Base-by-base conservation (phyloP, 2,888 invertebrate species). In the Thumatha senex region DNA sequence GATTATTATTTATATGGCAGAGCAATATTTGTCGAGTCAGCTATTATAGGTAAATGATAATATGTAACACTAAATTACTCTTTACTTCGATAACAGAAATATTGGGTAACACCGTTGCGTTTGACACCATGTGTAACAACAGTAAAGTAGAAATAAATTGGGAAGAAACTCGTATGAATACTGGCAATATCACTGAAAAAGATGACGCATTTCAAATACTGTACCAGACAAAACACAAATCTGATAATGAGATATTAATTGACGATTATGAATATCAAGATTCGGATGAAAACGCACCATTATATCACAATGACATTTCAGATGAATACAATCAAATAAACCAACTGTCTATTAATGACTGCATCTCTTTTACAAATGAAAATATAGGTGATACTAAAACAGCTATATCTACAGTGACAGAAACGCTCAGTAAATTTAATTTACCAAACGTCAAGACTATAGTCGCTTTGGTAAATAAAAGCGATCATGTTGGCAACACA, bases 41-140 rank as follows among this genome's bases (percentile, higher is more conserved):
- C n/a, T n/a, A n/a, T n/a, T n/a, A n/a, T n/a, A n/a, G n/a, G n/a
- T n/a, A n/a, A n/a, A n/a, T 24, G 5, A 2, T 24, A 4, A 24
- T 24, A 24, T 5, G 18, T 24, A 24, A 5, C 18, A 24, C 18
- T 24, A 24, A 24, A 24, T 24, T 24, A 24, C 18, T 24, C 5
- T 24, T 24, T 4, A 24, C n/a, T 54, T 45, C 49, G 36, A 51
- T 46, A 9, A 43, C 69, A 67, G 67, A 63, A 58, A 24, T 62
- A 14, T 44, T 44, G 44, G 69, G 51, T 8, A 13, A 24, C 11
- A 15, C 39, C 12, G n/a, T 53, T 38, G 31, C 47, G 7, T 51
- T 53, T 48, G 49, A 68, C 31, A 51, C 52, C 24, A 12, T 49
- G 30, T 67, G 67, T 48, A 44, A 45, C 11, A 8, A 44, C 12